Conservation (phyloP, 2,888 invertebrate species). For the Aleiodes alternator region DNA sequence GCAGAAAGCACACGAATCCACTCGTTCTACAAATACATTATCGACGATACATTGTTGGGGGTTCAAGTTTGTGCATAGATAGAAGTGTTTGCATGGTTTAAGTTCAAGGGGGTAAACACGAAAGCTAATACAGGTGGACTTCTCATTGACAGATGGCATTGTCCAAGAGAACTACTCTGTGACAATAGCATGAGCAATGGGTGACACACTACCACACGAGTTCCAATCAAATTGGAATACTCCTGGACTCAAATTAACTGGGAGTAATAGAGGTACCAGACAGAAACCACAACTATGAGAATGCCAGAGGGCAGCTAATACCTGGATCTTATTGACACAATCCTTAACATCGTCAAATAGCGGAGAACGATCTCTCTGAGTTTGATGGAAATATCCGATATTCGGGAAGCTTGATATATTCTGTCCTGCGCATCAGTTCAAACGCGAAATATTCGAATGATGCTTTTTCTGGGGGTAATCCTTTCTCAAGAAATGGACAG, state of each 20-base stretch:
- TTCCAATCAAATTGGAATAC: constrained; percentile 71
- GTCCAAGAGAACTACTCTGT: neutral
- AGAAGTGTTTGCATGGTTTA: constrained; percentile 17
- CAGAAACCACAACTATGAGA: constrained; percentile 54
- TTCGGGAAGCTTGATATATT: constrained; percentile 15
- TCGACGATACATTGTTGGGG: constrained; percentile 71
- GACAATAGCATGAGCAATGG: constrained; percentile 16
- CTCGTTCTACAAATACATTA: constrained; percentile 69
- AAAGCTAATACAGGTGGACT: constrained; percentile 7
- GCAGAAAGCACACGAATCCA: neutral
- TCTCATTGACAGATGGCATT: neutral
- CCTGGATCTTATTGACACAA: constrained; percentile 42
- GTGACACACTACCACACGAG: constrained; percentile 57
- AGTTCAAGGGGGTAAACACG: constrained; percentile 6
- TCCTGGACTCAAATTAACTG: constrained; percentile 52
- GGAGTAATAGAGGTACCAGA: constrained; percentile 47
- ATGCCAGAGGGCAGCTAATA: constrained; percentile 45
- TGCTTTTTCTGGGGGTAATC: constrained; percentile 46
- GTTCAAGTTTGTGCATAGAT: constrained; percentile 30
- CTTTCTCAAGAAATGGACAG: constrained; percentile 44
- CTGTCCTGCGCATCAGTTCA: neutral
- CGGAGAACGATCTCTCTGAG: constrained; percentile 19
- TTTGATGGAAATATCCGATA: constrained; percentile 28
- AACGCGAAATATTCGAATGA: constrained; percentile 3
- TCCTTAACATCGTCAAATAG: constrained; percentile 23